Evolutionary conservation across 2,797 vertebrate genomes (phyloP).

Genomic region (Astyanax mexicanus): DNA sequence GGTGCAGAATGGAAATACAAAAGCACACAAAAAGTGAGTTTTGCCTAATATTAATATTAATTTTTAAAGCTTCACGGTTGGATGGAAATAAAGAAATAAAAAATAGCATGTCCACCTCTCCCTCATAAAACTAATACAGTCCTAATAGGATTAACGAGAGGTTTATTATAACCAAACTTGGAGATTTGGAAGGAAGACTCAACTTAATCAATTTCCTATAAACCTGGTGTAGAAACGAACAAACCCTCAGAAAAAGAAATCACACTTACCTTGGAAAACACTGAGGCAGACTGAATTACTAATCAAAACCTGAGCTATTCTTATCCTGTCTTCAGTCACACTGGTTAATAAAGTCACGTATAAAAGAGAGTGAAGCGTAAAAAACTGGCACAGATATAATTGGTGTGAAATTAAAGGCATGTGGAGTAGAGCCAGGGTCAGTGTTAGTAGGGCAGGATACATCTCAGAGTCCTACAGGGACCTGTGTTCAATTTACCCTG

Average conservation of each 20-base stretch:
- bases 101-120: too few relatives aligned
- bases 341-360: background rate
- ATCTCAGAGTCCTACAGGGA: background rate
- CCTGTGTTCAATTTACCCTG: background rate
- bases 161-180: too few relatives aligned
- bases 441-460: background rate
- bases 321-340: background rate
- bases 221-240: background rate
- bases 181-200: too few relatives aligned
- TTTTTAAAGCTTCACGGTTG: too few relatives aligned
- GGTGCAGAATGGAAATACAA: too few relatives aligned
- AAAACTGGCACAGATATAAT: background rate
- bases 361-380: background rate
- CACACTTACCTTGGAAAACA: background rate
- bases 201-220: too few relatives aligned
- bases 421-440: background rate
- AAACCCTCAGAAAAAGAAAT: background rate
- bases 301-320: background rate
- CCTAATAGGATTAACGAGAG: too few relatives aligned
- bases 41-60: too few relatives aligned
- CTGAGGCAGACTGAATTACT: background rate
- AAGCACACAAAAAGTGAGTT: too few relatives aligned
- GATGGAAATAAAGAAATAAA: too few relatives aligned
- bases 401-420: background rate
- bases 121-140: too few relatives aligned